phyloP scores from a whole-genome alignment of 2,113 vertebrate species.

The Cinclus cinclus region DNA sequence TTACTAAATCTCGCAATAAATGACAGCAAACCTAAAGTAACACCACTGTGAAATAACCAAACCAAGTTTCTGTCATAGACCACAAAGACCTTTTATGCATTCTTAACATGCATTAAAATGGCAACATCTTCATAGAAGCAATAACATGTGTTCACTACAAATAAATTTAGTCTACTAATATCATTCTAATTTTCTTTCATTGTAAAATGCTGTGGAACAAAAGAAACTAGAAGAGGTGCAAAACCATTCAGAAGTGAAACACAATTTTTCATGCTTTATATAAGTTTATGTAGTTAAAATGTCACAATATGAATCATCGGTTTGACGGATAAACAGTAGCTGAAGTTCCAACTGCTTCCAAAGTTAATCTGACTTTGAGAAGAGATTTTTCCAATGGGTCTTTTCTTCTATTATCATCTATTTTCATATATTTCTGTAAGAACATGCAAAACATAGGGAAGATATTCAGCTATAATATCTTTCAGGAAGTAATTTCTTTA shows the following conservation, averaged over 20 bases:
- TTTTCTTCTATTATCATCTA: not conserved
- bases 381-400: not conserved
- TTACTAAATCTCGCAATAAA: not conserved
- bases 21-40: not conserved
- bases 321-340: not conserved
- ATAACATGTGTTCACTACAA: not conserved
- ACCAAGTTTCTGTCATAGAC: not conserved
- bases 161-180: not conserved
- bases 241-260: not conserved
- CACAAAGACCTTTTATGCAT: not conserved
- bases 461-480: not conserved
- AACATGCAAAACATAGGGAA: not conserved
- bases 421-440: not conserved
- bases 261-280: not conserved
- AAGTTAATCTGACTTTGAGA: not conserved
- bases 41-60: not conserved
- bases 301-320: not conserved
- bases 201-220: not conserved
- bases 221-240: not conserved
- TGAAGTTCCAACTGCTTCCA: not conserved
- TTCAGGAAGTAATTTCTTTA: not conserved
- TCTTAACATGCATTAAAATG: not conserved
- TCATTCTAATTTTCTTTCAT: not conserved
- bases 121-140: not conserved
- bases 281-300: not conserved